phyloP scores from a whole-genome alignment of 2,113 vertebrate genomes.

The Sisor rabdophorus region DNA sequence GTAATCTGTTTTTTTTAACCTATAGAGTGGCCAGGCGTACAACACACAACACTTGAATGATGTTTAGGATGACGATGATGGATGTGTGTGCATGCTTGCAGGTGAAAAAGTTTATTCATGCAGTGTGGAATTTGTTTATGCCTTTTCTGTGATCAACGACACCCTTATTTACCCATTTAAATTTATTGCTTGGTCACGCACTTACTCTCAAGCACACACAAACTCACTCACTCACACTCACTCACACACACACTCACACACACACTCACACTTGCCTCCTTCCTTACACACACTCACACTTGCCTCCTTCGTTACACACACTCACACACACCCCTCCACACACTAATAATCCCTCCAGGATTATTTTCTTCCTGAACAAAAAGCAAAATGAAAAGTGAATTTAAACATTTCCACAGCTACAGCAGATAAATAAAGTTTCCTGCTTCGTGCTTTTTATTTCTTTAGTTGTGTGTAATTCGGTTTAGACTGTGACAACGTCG shows the following conservation, averaged over 20 bases:
- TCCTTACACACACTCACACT: too few species aligned
- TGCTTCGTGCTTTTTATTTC: slow-evolving; percentile 6
- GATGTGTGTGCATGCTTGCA: background rate
- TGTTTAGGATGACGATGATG: background rate
- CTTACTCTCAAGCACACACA: background rate
- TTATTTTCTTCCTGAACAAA: background rate
- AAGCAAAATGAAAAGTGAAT: background rate
- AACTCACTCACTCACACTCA: background rate
- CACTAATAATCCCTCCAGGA: too few species aligned
- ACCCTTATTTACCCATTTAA: slow-evolving; percentile 5
- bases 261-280: too few species aligned
- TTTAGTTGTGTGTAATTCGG: slow-evolving; percentile 9
- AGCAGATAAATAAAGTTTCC: background rate
- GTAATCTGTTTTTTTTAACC: background rate
- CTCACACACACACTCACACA: background rate
- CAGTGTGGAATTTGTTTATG: slow-evolving; percentile 31
- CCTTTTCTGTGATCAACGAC: slow-evolving; percentile 29
- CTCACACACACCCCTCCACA: too few species aligned
- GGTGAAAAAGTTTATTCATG: slow-evolving; percentile 54
- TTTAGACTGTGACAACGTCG: slow-evolving; percentile 25
- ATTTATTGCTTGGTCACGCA: background rate
- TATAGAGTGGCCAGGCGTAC: slow-evolving; percentile 9
- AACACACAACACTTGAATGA: background rate
- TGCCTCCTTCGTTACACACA: too few species aligned
- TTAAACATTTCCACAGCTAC: background rate